Base-by-base conservation (phyloP, 2,113 vertebrate genomes). In the Lepisosteus osseus region DNA sequence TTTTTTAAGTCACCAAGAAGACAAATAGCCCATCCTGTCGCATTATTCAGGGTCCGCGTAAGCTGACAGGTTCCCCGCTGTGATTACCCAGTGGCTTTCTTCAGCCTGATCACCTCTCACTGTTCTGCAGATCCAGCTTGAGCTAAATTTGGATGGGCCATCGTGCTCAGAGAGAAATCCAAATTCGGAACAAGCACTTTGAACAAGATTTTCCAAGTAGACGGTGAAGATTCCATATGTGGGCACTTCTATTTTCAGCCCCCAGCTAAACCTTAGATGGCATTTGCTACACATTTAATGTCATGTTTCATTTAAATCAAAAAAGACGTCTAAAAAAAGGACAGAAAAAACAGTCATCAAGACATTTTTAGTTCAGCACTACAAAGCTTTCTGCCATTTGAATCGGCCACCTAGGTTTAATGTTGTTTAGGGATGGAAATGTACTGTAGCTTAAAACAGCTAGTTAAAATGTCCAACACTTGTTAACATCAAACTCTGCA, bases 1-100 rank as follows among this genome's bases (percentile, higher is more conserved):
- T 51, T 51, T 6, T 51, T 51, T 51, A 6, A 6, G 5, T 51
- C 9, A 5, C 5, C 9, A 5, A 61, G 59, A 57, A 41, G 40
- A 61, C 57, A 69, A 43, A 69, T 69, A 47, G 47, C 40, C 14
- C 17, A n/a, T 44, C 6, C 4, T 55, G 57, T 29, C 59, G 0
- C 43, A 47, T 29, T 71, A 45, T 9, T 63, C 11, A n/a, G 7
- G 43, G 44, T 41, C 11, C 40, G 47, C 55, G 15, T 69, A 69
- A 61, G 47, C 54, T 59, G 66, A 11, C 51, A 51, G 61, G 42
- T n/a, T 62, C 51, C 70, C 67, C 41, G 13, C 42, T 76, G 74
- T 65, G 67, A 45, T 41, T 54, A 44, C 47, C 70, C 41, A 55
- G 13, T 69, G 65, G 11, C 55, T 44, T 69, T 72, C 54, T 15